Evolutionary conservation across 2,113 vertebrate species (phyloP), one percentile per base, ranked within the genome.

Genomic region (Cheirogaleus medius): DNA sequence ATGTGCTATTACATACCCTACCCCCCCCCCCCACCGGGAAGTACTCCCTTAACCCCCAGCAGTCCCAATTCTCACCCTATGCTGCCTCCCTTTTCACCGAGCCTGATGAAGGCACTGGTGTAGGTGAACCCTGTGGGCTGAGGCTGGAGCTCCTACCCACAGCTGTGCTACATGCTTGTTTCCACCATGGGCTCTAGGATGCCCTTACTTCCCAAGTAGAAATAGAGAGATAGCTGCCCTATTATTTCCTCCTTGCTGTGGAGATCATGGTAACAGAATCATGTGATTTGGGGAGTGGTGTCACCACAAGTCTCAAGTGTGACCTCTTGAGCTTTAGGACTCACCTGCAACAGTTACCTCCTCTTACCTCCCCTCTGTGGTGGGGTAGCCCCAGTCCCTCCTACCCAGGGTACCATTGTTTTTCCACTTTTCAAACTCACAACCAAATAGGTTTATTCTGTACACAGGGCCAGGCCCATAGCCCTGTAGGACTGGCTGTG

Each of bases 391-490:
- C 39, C 5, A 42, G 39, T 25, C 34, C n/a, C 39, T 23, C 27
- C 76, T 52, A 47, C 29, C 42, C 1, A 34, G 0, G 6, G 21
- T 9, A 42, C 73, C 29, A 4, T 44, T 68, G 21, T 76, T 87
- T 90, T 66, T 42, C 81, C 23, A 77, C 44, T 90, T 58, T 47
- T 56, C 39, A 64, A 49, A 47, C 37, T 49, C 29, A 25, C 47
- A 44, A 73, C 39, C 60, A 86, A 54, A 89, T 1, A 78, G 47
- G 10, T 97, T 97, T 95, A 97, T 95, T 96, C 20, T 25, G 49
- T 52, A 68, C 23, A 84, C 6, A 47, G 68, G 58, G 23, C 52
- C 49, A 64, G 60, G 32, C 29, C 73, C 47, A 64, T 8, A 81
- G 52, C 37, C 23, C 56, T 21, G 20, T 23, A 25, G 66, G 49